These are phyloP conservation scores for Archocentrus centrarchus DNA, from an alignment of 2,113 vertebrate species.

Conservation along the genomic window DNA sequence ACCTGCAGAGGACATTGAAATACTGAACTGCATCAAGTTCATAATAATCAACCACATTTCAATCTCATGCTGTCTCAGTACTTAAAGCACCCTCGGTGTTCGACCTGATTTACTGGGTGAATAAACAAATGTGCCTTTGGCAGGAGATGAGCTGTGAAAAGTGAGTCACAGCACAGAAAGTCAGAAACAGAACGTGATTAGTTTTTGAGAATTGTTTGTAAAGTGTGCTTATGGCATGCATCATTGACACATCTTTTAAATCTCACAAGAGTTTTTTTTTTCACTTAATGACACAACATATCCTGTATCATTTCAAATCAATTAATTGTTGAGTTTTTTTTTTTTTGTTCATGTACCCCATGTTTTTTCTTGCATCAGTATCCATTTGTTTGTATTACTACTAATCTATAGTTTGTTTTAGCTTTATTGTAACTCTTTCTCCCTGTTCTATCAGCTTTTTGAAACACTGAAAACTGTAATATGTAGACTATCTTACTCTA, in stretches of 20 bases:
- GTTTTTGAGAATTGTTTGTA: background rate
- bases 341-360: too few species aligned
- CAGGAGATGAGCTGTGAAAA: background rate
- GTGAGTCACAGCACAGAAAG: conserved; percentile 19
- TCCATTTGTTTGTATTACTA: background rate
- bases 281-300: background rate
- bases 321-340: too few species aligned
- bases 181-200: background rate
- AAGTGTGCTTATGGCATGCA: background rate
- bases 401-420: background rate
- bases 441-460: background rate
- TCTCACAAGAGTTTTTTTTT: background rate
- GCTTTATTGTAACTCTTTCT: background rate
- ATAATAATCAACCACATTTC: background rate
- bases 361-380: too few species aligned
- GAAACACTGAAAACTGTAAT: background rate
- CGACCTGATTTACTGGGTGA: background rate
- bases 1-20: conserved; percentile 79
- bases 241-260: background rate
- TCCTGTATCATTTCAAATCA: background rate
- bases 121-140: conserved; percentile 20
- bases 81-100: background rate
- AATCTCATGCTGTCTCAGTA: background rate
- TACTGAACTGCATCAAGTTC: background rate
- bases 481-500: background rate